Base-by-base conservation (phyloP, 2,888 invertebrate species). In the Girardia tigrina region DNA sequence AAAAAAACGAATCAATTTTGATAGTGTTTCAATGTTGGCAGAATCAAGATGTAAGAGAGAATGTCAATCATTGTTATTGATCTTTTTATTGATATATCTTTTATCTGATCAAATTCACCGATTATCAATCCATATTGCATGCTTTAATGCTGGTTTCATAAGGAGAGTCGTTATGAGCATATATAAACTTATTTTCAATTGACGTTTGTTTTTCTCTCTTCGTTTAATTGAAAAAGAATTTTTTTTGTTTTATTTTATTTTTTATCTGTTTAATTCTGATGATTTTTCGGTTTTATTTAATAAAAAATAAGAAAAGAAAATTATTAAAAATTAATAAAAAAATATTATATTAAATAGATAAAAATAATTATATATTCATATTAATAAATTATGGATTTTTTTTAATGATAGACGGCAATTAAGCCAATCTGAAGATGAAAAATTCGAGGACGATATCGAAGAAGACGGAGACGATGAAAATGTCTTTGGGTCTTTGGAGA, bases 21-120 rank as follows among this genome's bases (percentile, higher is more conserved):
- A 36, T 36, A 36, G 36, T 36, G 16, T 36, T 36, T 56, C 8
- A 23, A 4, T 16, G 23, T 56, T 56, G 56, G n/a, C 20, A 23
- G n/a, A n/a, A n/a, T 20, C n/a, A 4, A 8, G n/a, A 20, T n/a
- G 4, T 20, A 12, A n/a, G n/a, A n/a, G n/a, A n/a, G n/a, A n/a
- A 6, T 4, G n/a, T 56, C 4, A 20, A 4, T 12, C 56, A 56
- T 4, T 56, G 56, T n/a, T 20, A 56, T 20, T 56, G 56, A 12
- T n/a, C n/a, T 20, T 36, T n/a, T 56, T 56, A 56, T 56, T 56
- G 56, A 56, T 56, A 56, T 56, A 56, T 56, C 56, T 56, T 20
- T 12, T 20, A 56, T 56, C 56, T 8, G 56, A 56, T 56, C n/a
- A 56, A 36, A 36, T 12, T 12, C 8, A 36, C 36, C 16, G 36